Evolutionary conservation across 2,113 vertebrate species (phyloP), one percentile per base, ranked within the genome.

Genomic region (Lophochroa leadbeateri): DNA sequence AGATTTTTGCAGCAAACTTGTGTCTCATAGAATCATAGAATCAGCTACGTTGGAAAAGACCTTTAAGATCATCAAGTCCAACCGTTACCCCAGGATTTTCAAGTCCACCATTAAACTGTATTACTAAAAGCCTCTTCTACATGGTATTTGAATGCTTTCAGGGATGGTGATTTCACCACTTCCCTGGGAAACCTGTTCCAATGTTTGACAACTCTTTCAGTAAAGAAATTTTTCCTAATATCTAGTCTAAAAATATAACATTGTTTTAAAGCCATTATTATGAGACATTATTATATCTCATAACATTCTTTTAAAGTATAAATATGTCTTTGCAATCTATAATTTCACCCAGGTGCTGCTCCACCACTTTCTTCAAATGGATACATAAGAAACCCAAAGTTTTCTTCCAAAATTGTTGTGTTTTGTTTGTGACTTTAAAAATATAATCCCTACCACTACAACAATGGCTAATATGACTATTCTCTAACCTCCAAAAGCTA

Each of bases 361-460:
- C 5, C 19, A 11, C 17, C 25, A 6, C n/a, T 58, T 72, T 27
- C 17, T 81, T 93, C 69, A 72, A 29, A 39, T 47, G 44, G 41
- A 57, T 90, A 49, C 25, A 50, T 77, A 13, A 41, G 39, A 3
- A 25, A n/a, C 31, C 53, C 31, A 70, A n/a, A 17, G 0, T 13
- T 74, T 93, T 80, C 37, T 90, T 90, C 31, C n/a, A 86, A 88
- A 91, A 92, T 68, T 50, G 6, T 27, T 44, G 13, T 4, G 6
- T 88, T 90, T 86, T 86, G 16, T 94, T 92, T 93, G 14, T 37
- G 39, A 67, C 64, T 94, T 92, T 64, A 93, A 83, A 94, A 88
- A 49, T 25, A 44, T n/a, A 81, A 58, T 74, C 53, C 41, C 27
- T 91, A 67, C 58, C 78, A 50, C 50, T 92, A 70, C 68, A 83